Conservation (phyloP, 2,888 invertebrate species). For the Trimorus sp. region DNA sequence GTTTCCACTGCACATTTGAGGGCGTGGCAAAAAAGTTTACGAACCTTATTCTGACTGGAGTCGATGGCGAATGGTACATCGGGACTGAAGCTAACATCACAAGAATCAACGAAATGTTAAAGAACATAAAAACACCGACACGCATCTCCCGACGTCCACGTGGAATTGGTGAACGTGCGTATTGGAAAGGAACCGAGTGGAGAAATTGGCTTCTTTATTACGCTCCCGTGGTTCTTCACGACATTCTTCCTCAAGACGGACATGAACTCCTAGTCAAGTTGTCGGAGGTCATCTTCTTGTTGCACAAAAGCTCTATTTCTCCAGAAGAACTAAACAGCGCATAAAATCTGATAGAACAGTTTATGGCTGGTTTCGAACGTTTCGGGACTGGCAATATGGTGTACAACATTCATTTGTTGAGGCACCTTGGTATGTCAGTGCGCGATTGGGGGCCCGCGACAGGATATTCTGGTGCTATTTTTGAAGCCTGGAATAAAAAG, state of each 20-base stretch:
- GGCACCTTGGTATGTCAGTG: too few species aligned
- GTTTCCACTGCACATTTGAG: slow-evolving; percentile 21
- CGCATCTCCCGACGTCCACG: slow-evolving; percentile 27
- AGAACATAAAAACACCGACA: slow-evolving; percentile 18
- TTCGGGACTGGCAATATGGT: slow-evolving; percentile 8
- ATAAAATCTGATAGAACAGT: slow-evolving; percentile 3
- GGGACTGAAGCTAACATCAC: background rate
- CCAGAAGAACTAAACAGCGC: slow-evolving; percentile 15
- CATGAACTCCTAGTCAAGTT: slow-evolving; percentile 11
- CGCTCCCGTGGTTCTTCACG: slow-evolving; percentile 21
- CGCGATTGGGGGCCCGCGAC: too few species aligned
- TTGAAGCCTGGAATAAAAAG: too few species aligned
- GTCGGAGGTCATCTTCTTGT: slow-evolving; percentile 13
- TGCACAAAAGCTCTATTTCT: slow-evolving; percentile 20
- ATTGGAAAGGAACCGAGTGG: slow-evolving; percentile 44
- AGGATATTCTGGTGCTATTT: too few species aligned
- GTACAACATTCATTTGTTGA: slow-evolving; percentile 4
- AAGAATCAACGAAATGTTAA: background rate
- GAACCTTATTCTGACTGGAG: background rate
- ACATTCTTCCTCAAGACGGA: slow-evolving; percentile 2
- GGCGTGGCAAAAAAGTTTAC: slow-evolving; percentile 19
- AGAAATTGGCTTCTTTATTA: slow-evolving; percentile 23
- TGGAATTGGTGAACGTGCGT: background rate
- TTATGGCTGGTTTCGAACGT: slow-evolving; percentile 4
- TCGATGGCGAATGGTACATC: slow-evolving; percentile 21